A percentile compares a stretch with the other conserved stretches of the same genome.
Evolutionary conservation across 35 echinoderm and acorn worm genomes (phyloP).

Genomic region (Anneissia japonica): DNA sequence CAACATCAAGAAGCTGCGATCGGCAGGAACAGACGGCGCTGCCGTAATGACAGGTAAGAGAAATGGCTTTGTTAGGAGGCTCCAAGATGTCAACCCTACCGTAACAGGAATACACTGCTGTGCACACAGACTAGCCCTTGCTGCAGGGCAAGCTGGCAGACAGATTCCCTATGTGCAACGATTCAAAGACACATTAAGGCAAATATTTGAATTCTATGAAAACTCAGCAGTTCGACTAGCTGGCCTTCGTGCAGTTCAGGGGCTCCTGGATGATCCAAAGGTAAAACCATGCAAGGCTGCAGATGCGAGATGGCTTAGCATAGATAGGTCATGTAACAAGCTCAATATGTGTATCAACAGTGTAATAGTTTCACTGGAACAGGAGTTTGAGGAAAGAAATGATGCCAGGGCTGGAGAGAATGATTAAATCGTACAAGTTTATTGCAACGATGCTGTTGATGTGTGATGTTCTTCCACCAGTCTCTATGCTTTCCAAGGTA

Average conservation of each 20-base stretch:
- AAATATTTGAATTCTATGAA: constrained; percentile 25
- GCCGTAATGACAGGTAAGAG: constrained; percentile 10
- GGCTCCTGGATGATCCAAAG: constrained; percentile 1
- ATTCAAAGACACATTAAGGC: constrained; percentile 3
- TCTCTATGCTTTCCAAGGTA: constrained; percentile 30
- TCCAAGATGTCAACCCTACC: not conserved
- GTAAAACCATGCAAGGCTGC: not conserved
- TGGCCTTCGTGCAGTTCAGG: constrained; percentile 10
- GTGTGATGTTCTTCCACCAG: constrained; percentile 40
- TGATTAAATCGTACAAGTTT: constrained; percentile 36
- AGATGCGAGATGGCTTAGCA: constrained; percentile 31
- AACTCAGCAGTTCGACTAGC: constrained; percentile 9
- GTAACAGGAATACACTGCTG: constrained; percentile 5
- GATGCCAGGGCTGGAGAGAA: constrained; percentile 32
- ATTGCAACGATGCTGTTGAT: constrained; percentile 35
- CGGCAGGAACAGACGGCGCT: constrained; percentile 13
- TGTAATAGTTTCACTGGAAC: constrained; percentile 27
- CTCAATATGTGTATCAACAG: constrained; percentile 20
- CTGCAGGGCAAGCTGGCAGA: not conserved
- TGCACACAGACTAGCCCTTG: constrained; percentile 26
- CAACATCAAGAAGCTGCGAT: not conserved
- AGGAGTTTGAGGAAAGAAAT: constrained; percentile 22
- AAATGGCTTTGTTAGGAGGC: not conserved
- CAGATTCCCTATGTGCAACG: constrained; percentile 9
- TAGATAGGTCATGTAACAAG: constrained; percentile 5